Conservation (phyloP, 2,888 invertebrate genomes). For the Tetragnatha montana region DNA sequence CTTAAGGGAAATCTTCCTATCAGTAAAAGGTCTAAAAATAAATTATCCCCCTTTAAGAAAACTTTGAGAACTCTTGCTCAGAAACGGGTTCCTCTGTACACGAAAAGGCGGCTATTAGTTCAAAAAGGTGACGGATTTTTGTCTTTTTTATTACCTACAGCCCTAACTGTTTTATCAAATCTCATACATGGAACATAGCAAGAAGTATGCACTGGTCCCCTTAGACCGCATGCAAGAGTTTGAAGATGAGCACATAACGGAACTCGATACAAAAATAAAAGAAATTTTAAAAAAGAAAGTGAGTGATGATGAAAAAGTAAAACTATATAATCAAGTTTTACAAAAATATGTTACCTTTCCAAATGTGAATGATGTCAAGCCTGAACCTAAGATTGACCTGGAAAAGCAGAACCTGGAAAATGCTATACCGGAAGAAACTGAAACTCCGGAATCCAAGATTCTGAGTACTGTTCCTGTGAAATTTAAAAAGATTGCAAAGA, state of each 20-base stretch:
- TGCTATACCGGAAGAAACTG: too few relatives aligned
- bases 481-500: too few relatives aligned
- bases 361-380: too few relatives aligned
- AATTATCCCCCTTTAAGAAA: conserved; percentile 12
- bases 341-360: too few relatives aligned
- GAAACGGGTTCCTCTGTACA: conserved; percentile 35
- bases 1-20: too few relatives aligned
- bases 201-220: conserved; percentile 28
- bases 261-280: conserved; percentile 33
- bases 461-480: too few relatives aligned
- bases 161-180: too few relatives aligned
- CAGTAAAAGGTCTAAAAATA: too few relatives aligned
- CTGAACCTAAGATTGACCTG: too few relatives aligned
- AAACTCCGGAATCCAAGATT: too few relatives aligned
- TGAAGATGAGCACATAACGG: neutral
- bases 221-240: conserved; percentile 9
- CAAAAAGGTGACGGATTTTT: conserved; percentile 43
- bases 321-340: neutral
- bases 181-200: neutral
- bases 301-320: neutral
- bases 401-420: too few relatives aligned
- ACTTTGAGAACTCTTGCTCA: conserved; percentile 39
- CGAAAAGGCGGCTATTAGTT: conserved; percentile 41
- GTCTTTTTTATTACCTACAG: too few relatives aligned
- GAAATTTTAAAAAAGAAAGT: conserved; percentile 13